Evolutionary conservation across 2,888 invertebrate genomes (phyloP).

Genomic region (Isoperla grammatica): DNA sequence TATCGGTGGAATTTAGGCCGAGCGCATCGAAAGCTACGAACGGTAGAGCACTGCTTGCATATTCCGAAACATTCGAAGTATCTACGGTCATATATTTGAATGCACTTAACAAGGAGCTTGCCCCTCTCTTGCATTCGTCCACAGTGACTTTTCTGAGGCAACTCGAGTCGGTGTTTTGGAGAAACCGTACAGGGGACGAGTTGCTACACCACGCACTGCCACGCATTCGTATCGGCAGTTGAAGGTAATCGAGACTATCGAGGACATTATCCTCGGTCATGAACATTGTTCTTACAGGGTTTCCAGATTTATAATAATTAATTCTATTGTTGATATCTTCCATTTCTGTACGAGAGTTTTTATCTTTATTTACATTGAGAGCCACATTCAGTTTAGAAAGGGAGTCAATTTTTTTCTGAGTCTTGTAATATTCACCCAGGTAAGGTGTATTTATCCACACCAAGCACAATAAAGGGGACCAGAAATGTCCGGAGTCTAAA

Average conservation of each 20-base stretch:
- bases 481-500: background rate
- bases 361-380: conserved; percentile 5
- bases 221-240: conserved; percentile 13
- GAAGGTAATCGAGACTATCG: background rate
- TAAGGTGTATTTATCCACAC: conserved; percentile 24
- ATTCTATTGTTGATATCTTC: background rate
- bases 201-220: conserved; percentile 12
- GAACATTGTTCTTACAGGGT: conserved; percentile 4
- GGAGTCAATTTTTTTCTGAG: conserved; percentile 19
- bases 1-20: conserved; percentile 9
- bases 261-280: background rate
- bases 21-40: background rate
- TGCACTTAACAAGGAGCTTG: background rate
- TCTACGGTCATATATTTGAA: conserved; percentile 6
- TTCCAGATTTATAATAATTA: conserved; percentile 15
- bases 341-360: background rate
- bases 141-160: conserved; percentile 14
- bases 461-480: conserved; percentile 12
- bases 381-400: conserved; percentile 9
- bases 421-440: conserved; percentile 22
- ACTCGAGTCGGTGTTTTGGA: conserved; percentile 13
- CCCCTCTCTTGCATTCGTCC: background rate
- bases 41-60: background rate
- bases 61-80: background rate
- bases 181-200: conserved; percentile 6